Base-by-base conservation (phyloP, 2,797 vertebrate species). In the Orestias chungarensis region DNA sequence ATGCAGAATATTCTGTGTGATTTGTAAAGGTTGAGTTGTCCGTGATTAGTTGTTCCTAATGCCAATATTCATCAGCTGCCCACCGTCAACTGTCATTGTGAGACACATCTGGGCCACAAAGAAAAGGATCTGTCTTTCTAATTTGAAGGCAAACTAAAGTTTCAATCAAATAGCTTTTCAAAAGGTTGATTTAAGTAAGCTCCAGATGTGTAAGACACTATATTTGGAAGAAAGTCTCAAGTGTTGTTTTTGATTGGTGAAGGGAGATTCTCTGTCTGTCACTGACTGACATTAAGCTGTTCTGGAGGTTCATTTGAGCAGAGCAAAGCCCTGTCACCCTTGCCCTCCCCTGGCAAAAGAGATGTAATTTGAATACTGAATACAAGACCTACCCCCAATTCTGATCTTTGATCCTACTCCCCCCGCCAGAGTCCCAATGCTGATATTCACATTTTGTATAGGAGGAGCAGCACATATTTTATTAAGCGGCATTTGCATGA, bases 361-460 rank as follows among this genome's bases (percentile, higher is more conserved):
- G 86, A 78, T 71, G 80, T 91, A 89, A 91, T 91, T 86, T 88
- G 47, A 61, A 64, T 73, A 74, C 74, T 66, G n/a, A n/a, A n/a
- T n/a, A 47, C 61, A 42, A 83, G 66, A 75, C 70, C 65, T 68
- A 69, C 72, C 72, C 76, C 14, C 65, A 20, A 33, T 64, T 61
- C 6, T 18, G 10, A 68, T 29, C 67, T 74, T 55, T 59, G 3
- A 44, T 14, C 20, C 43, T 44, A 40, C 59, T 31, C 3, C 33
- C 47, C 18, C 55, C 31, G 29, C 54, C 42, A 43, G 59, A 29
- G 59, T 70, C 42, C 75, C 72, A 61, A 71, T 29, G 43, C 66
- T 6, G 46, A 78, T 71, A 76, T 49, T 69, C 62, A 6, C 62
- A 70, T n/a, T 57, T 27, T 73, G 71, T 66, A 76, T 61, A 75